These are phyloP conservation scores for Drymodes brunneopygia DNA, from an alignment of 2,113 vertebrate genomes.

Conservation along the genomic window DNA sequence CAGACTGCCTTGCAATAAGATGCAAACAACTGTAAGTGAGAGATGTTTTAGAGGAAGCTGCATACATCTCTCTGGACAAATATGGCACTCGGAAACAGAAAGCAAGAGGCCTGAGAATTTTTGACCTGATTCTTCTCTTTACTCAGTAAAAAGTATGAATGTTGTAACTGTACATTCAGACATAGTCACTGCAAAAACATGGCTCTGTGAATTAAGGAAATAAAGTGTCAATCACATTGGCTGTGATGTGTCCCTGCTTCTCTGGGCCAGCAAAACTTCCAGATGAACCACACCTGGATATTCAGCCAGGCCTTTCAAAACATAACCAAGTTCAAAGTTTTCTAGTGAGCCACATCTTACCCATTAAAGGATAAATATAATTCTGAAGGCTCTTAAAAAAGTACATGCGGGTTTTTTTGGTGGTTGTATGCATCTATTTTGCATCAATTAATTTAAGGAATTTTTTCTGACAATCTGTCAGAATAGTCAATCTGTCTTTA, in stretches of 20 bases:
- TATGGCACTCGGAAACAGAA: neutral
- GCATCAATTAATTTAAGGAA: slow-evolving; percentile 33
- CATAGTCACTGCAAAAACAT: neutral
- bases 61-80: neutral
- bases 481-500: slow-evolving; percentile 21
- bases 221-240: neutral
- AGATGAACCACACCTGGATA: neutral
- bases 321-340: neutral
- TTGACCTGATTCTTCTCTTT: neutral
- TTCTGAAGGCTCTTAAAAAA: neutral
- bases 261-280: neutral
- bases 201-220: neutral
- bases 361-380: neutral
- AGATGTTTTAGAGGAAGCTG: neutral
- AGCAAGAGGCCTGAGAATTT: neutral
- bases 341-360: neutral
- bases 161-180: neutral
- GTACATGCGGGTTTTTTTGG: neutral
- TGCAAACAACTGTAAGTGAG: neutral
- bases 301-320: neutral
- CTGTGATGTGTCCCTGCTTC: neutral
- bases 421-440: slow-evolving; percentile 1
- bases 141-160: neutral
- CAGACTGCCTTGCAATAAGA: neutral
- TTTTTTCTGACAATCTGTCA: slow-evolving; percentile 29